phyloP scores from a whole-genome alignment of 2,113 vertebrate species.

The Strigops habroptila region DNA sequence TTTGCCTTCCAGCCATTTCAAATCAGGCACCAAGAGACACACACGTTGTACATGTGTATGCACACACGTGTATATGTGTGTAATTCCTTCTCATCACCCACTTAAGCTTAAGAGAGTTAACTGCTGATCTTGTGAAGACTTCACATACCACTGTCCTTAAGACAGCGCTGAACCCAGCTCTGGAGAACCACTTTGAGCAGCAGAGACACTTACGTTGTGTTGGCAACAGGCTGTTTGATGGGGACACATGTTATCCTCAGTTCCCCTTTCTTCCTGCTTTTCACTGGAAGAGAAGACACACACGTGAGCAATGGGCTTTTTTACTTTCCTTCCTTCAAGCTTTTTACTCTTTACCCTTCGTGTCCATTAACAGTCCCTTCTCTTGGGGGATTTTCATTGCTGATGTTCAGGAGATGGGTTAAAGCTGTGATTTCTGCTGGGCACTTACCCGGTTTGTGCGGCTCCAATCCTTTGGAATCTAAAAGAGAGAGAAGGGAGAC shows the following conservation, averaged over 20 bases:
- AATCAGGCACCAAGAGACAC: not conserved
- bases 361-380: not conserved
- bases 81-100: not conserved
- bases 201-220: slow-evolving; percentile 74
- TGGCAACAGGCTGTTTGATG: slow-evolving; percentile 68
- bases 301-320: not conserved
- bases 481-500: not conserved
- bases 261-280: slow-evolving; percentile 72
- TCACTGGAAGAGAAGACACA: slow-evolving; percentile 60
- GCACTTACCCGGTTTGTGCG: slow-evolving; percentile 42
- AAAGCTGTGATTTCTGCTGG: not conserved
- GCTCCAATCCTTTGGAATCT: slow-evolving; percentile 69
- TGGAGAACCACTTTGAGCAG: not conserved
- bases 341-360: not conserved
- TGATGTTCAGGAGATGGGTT: not conserved
- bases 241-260: slow-evolving; percentile 72
- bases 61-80: not conserved
- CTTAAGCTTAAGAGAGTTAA: not conserved
- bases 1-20: not conserved
- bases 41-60: fast-evolving
- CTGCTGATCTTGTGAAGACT: not conserved
- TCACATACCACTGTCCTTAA: not conserved
- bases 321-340: not conserved
- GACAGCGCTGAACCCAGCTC: not conserved
- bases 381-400: not conserved